Evolutionary conservation across 2,113 vertebrate species (phyloP).

Genomic region (Hyperopisus bebe): DNA sequence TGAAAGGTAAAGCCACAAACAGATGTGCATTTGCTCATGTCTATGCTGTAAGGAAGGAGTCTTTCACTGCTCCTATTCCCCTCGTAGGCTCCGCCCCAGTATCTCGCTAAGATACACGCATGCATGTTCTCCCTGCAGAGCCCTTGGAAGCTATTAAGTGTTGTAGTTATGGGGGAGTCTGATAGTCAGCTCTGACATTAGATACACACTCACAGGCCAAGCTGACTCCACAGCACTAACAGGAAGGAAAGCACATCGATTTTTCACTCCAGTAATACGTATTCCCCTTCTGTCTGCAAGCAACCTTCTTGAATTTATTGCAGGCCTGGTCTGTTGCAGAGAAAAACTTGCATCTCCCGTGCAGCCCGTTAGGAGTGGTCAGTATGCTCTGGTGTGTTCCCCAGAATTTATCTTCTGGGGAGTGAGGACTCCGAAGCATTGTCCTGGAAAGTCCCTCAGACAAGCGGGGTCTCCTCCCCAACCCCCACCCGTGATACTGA

Average conservation of each 20-base stretch:
- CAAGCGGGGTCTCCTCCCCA: not conserved
- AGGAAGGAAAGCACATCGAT: not conserved
- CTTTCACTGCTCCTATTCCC: not conserved
- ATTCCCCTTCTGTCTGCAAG: not conserved
- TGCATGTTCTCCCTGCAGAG: not conserved
- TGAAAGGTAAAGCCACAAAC: not conserved
- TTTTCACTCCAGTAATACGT: not conserved
- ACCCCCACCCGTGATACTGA: not conserved
- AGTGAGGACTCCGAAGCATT: not conserved
- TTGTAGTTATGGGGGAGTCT: not conserved
- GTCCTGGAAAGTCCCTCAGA: not conserved
- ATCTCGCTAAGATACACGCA: not conserved
- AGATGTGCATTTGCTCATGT: not conserved
- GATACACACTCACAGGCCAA: not conserved
- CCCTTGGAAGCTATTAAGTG: not conserved
- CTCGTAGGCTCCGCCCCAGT: not conserved
- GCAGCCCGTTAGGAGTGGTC: not conserved
- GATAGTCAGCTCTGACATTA: constrained; percentile 12
- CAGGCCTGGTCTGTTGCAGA: not conserved
- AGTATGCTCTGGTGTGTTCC: not conserved
- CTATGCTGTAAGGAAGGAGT: not conserved
- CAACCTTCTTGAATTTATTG: not conserved
- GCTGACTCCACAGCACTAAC: not conserved
- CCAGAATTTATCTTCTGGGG: not conserved
- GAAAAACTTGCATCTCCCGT: not conserved